These are phyloP conservation scores for Diaperis boleti DNA, from an alignment of 2,888 invertebrate genomes.

Conservation along the genomic window DNA sequence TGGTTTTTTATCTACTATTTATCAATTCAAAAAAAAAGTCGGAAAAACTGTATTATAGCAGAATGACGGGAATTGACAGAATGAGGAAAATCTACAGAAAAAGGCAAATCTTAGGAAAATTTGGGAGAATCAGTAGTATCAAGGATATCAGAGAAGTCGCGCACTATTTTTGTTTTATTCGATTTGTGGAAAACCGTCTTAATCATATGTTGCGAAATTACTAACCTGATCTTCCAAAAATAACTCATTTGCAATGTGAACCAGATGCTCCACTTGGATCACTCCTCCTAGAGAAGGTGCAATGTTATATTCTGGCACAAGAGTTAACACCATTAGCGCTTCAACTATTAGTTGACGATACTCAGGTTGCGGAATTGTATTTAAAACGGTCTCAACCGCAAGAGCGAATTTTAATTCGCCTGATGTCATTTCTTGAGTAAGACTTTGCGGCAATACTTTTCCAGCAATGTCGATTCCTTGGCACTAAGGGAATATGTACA, in stretches of 20 bases:
- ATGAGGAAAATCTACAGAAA: too few species aligned
- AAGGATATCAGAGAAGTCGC: too few species aligned
- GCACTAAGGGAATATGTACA: constrained; percentile 77
- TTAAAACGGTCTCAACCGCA: constrained; percentile 96
- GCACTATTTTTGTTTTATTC: too few species aligned
- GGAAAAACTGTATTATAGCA: too few species aligned
- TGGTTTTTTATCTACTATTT: too few species aligned
- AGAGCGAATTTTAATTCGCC: constrained; percentile 98
- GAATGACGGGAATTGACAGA: too few species aligned
- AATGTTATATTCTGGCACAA: constrained; percentile 90
- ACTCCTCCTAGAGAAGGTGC: constrained; percentile 81
- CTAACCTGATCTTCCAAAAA: constrained; percentile 95
- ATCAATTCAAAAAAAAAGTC: too few species aligned
- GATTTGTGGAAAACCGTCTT: too few species aligned
- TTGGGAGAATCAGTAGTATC: too few species aligned
- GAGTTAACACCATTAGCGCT: constrained; percentile 94
- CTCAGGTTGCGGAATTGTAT: constrained; percentile 97
- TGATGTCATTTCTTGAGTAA: constrained; percentile 99
- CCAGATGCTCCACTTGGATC: constrained; percentile 91
- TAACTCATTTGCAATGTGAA: constrained; percentile 93
- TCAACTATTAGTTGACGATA: constrained; percentile 97
- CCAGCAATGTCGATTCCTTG: constrained; percentile 95
- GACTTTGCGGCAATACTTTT: constrained; percentile 87
- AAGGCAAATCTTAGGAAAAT: too few species aligned
- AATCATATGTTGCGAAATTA: too few species aligned